Base-by-base conservation (phyloP, 92 coral and sea anemone genomes). In the Paramuricea clavata region DNA sequence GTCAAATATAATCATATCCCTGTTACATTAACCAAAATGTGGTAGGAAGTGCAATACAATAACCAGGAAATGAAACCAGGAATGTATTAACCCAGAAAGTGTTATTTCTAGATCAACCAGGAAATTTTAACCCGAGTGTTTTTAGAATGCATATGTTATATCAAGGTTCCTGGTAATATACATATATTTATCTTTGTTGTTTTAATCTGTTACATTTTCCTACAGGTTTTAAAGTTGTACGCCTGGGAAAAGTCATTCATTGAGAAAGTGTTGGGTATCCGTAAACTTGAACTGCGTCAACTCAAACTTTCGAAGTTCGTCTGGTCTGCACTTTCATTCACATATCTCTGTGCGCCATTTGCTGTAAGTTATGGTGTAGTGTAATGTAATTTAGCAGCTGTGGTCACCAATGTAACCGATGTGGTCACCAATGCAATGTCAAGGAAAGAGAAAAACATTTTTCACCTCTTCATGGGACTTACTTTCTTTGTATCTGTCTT, bases 161-260 rank as follows among this genome's bases (percentile, higher is more conserved):
- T n/a, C n/a, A n/a, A n/a, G n/a, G n/a, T 47, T 47, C 13, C 54
- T 47, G 13, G 7, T 64, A 11, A 16, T 50, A 33, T 13, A 54
- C 7, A 85, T 36, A 82, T 82, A 69, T 11, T 19, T 44, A 22
- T 26, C 32, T 16, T 0, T 43, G 36, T 82, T 32, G 8, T 47
- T 74, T 74, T 49, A 12, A 12, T 43, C 85, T 23, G 34, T 19
- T 19, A 19, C 1, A 23, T 6, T 12, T 28, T 49, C 1, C 15
- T 83, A 28, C 43, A 96, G 99, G 99, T 96, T 2, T 85, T 94
- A 5, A 96, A 96, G 83, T 81, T 96, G 52, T 93, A 92, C 76
- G 98, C 99, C 23, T 96, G 99, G 99, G 99, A 96, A 42, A 93
- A 96, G 32, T 92, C 98, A 1, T 94, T 96, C 85, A 87, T 93